Conservation (phyloP, 2,888 invertebrate species). For the Lithophane ornitopus region DNA sequence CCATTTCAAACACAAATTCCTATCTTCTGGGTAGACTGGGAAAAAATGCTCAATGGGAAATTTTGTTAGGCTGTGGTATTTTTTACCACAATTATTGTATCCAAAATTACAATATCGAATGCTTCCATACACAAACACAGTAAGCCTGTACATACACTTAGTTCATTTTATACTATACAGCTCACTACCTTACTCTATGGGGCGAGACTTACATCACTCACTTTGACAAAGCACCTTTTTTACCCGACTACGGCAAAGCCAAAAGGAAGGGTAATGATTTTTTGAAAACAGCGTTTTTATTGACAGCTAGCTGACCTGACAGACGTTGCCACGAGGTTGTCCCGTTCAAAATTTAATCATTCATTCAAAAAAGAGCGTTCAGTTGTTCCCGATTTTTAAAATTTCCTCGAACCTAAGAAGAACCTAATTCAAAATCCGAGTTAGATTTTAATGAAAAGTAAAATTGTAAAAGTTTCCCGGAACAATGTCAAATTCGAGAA, state of each 20-base stretch:
- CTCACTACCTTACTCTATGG: slow-evolving; percentile 23
- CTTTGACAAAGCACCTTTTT: slow-evolving; percentile 34
- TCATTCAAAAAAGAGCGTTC: no score
- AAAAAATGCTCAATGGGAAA: neutral
- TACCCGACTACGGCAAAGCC: no score
- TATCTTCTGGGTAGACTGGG: neutral
- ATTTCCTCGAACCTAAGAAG: no score
- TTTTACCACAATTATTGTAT: neutral
- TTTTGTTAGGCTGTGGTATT: slow-evolving; percentile 8
- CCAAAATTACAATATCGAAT: slow-evolving; percentile 15
- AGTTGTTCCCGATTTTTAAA: no score
- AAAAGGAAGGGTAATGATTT: neutral
- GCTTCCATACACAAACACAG: slow-evolving; percentile 27
- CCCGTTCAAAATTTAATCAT: no score
- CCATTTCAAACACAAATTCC: neutral
- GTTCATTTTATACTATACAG: slow-evolving; percentile 27
- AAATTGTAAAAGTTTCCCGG: no score
- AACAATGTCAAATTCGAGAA: no score
- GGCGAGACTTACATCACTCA: slow-evolving; percentile 41
- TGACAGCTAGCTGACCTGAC: no score
- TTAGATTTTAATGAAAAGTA: no score
- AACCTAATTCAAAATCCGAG: no score
- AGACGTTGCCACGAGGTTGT: no score
- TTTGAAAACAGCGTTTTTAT: neutral
- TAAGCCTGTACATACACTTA: slow-evolving; percentile 37